Conservation (phyloP, 2,113 vertebrate species). For the Acinonyx jubatus region DNA sequence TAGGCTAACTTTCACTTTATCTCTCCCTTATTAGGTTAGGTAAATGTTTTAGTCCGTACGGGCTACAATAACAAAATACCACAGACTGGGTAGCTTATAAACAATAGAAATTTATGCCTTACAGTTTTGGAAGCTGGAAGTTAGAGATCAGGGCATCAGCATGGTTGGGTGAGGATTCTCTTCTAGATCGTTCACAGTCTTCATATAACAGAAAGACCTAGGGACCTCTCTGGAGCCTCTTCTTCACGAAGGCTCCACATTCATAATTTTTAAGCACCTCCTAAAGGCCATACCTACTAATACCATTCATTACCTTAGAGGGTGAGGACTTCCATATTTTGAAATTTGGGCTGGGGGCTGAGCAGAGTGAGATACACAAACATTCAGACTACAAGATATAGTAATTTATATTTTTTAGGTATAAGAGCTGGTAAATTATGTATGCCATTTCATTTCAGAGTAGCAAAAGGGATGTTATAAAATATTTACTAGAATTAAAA, state of each 20-base stretch:
- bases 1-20: not conserved
- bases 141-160: not conserved
- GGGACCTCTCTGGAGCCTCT: not conserved
- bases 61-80: not conserved
- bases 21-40: not conserved
- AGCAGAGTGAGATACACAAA: not conserved
- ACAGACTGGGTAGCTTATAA: not conserved
- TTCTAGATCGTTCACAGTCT: not conserved
- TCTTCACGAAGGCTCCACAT: not conserved
- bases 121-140: not conserved
- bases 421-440: not conserved
- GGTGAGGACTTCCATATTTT: not conserved
- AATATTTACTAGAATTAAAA: not conserved
- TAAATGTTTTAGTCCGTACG: not conserved
- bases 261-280: not conserved
- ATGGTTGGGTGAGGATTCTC: not conserved
- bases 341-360: not conserved
- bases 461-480: not conserved
- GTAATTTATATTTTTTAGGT: not conserved
- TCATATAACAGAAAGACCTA: not conserved
- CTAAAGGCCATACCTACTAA: not conserved
- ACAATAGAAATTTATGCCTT: not conserved
- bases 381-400: not conserved
- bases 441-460: slow-evolving; percentile 17
- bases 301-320: not conserved